Conservation (phyloP, 2,797 vertebrate species). For the Coracias cyanogaster region DNA sequence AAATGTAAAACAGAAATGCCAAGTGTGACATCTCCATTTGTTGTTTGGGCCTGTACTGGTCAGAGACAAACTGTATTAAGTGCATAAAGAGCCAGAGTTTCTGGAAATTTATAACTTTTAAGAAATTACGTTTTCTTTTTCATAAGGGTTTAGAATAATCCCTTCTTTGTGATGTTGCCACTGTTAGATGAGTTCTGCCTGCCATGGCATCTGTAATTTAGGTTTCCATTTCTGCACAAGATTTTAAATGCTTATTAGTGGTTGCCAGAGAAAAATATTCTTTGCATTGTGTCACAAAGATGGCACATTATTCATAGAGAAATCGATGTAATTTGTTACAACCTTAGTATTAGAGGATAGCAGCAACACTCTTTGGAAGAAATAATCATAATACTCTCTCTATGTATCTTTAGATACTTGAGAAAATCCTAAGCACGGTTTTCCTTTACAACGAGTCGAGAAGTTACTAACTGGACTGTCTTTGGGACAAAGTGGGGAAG, state of each 20-base stretch:
- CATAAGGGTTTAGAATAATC: constrained; percentile 27
- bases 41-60: not conserved
- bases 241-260: constrained; percentile 69
- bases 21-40: not conserved
- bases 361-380: not conserved
- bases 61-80: not conserved
- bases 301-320: constrained; percentile 48
- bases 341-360: constrained; percentile 26
- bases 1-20: not conserved
- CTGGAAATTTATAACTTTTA: not conserved
- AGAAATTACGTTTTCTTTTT: not conserved
- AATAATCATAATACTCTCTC: not conserved
- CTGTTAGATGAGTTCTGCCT: constrained; percentile 57
- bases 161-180: constrained; percentile 34
- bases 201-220: constrained; percentile 70
- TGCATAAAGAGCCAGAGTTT: not conserved
- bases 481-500: not conserved
- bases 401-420: not conserved
- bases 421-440: not conserved
- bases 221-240: constrained; percentile 70
- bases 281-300: constrained; percentile 61
- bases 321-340: constrained; percentile 44
- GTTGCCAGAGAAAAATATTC: constrained; percentile 64
- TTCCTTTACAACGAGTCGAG: not conserved
- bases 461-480: not conserved